phyloP scores from a whole-genome alignment of 2,888 invertebrate species.

The Tineola bisselliella region DNA sequence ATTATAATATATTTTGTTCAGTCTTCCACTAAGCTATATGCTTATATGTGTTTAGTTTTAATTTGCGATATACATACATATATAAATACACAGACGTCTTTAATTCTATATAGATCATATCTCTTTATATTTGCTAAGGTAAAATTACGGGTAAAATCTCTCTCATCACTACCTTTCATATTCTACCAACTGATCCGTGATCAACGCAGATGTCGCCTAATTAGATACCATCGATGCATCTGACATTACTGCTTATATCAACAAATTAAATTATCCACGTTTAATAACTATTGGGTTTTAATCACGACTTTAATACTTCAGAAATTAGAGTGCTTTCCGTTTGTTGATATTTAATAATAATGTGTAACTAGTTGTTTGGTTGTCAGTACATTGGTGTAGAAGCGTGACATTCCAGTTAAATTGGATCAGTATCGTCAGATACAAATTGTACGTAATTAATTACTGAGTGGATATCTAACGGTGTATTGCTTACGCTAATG shows the following conservation, averaged over 20 bases:
- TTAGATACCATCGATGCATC: slow-evolving; percentile 28
- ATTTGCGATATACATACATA: too few relatives aligned
- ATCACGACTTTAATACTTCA: not conserved
- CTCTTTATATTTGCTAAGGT: not conserved
- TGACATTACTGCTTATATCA: slow-evolving; percentile 21
- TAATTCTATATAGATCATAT: too few relatives aligned
- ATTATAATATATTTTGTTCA: too few relatives aligned
- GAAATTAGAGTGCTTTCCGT: not conserved
- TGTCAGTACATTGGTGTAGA: slow-evolving; percentile 11
- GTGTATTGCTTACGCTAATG: slow-evolving; percentile 1
- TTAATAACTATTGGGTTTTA: not conserved
- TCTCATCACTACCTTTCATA: slow-evolving; percentile 2
- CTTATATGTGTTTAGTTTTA: too few relatives aligned
- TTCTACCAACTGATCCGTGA: slow-evolving; percentile 20
- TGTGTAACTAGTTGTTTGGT: not conserved
- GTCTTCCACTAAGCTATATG: too few relatives aligned
- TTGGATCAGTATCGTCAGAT: slow-evolving; percentile 20
- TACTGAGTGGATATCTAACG: slow-evolving; percentile 2
- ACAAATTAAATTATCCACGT: not conserved
- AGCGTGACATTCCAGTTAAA: slow-evolving; percentile 34
- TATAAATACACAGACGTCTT: too few relatives aligned
- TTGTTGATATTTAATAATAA: not conserved
- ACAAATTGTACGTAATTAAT: slow-evolving; percentile 13
- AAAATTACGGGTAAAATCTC: slow-evolving; percentile 4
- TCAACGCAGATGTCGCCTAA: slow-evolving; percentile 33